Evolutionary conservation across 2,888 invertebrate genomes (phyloP).

Genomic region (Neoscelio sp.): DNA sequence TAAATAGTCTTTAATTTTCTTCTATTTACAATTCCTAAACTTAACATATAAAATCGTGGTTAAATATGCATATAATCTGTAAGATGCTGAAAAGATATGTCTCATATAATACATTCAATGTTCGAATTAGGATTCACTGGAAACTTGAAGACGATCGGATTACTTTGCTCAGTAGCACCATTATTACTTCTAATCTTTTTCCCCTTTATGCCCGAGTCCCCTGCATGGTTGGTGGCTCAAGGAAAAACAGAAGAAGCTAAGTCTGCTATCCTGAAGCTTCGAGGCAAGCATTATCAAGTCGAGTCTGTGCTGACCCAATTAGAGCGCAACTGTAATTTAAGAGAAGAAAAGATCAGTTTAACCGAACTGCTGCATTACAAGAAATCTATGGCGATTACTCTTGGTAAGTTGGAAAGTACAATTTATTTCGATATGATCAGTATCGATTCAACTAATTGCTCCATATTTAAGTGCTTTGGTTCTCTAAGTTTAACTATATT

Average conservation of each 20-base stretch:
- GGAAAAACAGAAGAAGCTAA: slow-evolving; percentile 85
- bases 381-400: slow-evolving; percentile 65
- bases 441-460: neutral
- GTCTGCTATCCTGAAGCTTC: slow-evolving; percentile 85
- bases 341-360: slow-evolving; percentile 66
- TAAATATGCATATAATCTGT: no score
- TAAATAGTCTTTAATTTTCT: no score
- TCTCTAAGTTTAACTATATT: no score
- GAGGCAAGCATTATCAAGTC: slow-evolving; percentile 86
- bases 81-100: no score
- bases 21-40: no score
- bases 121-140: slow-evolving; percentile 78
- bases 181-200: slow-evolving; percentile 83
- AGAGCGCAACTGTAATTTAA: slow-evolving; percentile 73
- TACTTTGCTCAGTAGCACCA: slow-evolving; percentile 82
- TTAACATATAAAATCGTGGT: no score
- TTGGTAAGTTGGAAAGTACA: slow-evolving; percentile 60
- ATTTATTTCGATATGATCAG: slow-evolving; percentile 9
- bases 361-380: slow-evolving; percentile 62
- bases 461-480: no score
- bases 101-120: slow-evolving; percentile 2
- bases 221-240: slow-evolving; percentile 86
- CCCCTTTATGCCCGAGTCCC: slow-evolving; percentile 89
- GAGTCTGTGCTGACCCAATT: slow-evolving; percentile 85
- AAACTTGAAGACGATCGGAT: slow-evolving; percentile 83